Base-by-base conservation (phyloP, 2,113 vertebrate genomes). In the Romanogobio albipinnatus region DNA sequence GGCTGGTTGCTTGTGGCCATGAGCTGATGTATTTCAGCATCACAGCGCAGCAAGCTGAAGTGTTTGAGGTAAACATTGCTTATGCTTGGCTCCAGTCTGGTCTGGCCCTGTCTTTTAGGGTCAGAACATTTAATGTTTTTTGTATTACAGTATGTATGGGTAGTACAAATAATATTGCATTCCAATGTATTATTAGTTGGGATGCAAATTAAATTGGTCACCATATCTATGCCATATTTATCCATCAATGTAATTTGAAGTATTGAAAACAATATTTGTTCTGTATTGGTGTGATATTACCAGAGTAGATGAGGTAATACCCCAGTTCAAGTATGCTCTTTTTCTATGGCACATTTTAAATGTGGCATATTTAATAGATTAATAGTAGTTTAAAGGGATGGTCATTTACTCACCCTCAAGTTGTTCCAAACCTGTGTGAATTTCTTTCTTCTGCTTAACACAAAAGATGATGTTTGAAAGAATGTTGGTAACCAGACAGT, bases 1-100 rank as follows among this genome's bases (percentile, higher is more conserved):
- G 83, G 58, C 71, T 73, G 33, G 68, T 71, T 83, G 76, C 76
- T 83, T 64, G 75, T 85, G 81, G 58, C 79, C 85, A 61, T 85
- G 75, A 83, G 75, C 73, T 62, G 81, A 74, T 80, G 86, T 66
- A 64, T 83, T 58, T 75, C 43, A 78, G 75, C 64, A 77, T 82
- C 78, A 66, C 61, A 51, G 43, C 29, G 56, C 49, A 81, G 71
- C 8, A 70, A 77, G 14, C 73, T 59, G 5, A 39, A 15, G 19
- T 45, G 8, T 14, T 61, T 1, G 11, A 62, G 36, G 36, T 43
- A 79, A 79, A 62, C n/a, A 62, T 47, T 26, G 33, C 10, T 81
- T 19, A 29, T 14, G 79, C 66, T 81, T 81, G 24, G 5, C 11
- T 74, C 1, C n/a, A n/a, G 11, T 47, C 39, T 73, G 43, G 2